phyloP scores from a whole-genome alignment of 2,797 vertebrate species.

The Schizothorax lantsangensis region DNA sequence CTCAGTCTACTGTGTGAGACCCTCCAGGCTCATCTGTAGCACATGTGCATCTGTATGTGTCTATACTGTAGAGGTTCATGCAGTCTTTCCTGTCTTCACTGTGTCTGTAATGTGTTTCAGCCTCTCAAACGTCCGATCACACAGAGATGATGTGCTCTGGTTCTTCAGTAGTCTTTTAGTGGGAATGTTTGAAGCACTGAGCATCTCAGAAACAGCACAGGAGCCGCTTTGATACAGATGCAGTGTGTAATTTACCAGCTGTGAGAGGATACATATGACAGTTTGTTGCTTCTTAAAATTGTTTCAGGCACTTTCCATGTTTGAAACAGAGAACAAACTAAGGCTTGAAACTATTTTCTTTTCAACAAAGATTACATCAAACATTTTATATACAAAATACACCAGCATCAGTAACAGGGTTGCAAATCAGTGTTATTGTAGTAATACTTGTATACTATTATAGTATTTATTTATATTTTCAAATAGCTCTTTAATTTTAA shows the following conservation, averaged over 20 bases:
- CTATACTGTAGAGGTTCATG: background rate
- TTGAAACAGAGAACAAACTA: background rate
- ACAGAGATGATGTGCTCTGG: conserved; percentile 5
- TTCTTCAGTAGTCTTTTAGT: conserved; percentile 1
- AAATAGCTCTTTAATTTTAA: background rate
- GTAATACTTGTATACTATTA: background rate
- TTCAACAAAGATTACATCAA: background rate
- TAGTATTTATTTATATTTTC: background rate
- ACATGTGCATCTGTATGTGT: conserved; percentile 3
- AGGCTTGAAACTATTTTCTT: background rate
- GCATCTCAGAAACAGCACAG: background rate
- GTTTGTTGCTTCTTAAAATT: background rate
- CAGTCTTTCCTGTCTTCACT: background rate
- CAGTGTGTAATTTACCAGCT: conserved; percentile 18
- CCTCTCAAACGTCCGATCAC: background rate
- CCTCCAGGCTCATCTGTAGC: background rate
- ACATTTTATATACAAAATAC: background rate
- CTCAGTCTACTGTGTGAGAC: background rate
- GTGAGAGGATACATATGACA: conserved; percentile 1
- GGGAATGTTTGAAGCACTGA: conserved; percentile 14
- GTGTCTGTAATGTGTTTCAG: background rate
- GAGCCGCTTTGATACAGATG: background rate
- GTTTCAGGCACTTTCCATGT: background rate
- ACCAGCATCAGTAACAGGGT: background rate
- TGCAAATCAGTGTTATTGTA: background rate